These are phyloP conservation scores for Microtus oregoni DNA, from an alignment of 2,113 vertebrate species.

Conservation along the genomic window DNA sequence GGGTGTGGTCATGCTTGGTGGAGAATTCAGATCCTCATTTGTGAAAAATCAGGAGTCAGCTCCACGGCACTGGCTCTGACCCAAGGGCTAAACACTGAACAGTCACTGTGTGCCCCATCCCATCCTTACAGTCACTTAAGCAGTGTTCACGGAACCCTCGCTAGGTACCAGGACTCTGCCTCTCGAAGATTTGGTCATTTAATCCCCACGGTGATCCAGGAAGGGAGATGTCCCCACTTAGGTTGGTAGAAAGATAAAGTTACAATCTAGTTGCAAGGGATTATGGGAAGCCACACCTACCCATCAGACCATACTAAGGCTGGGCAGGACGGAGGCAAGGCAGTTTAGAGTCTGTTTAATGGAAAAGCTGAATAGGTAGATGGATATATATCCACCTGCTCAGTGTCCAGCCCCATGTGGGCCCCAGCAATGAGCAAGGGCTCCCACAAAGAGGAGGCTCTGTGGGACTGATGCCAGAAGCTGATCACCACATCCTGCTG, in stretches of 20 bases:
- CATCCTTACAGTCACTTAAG: slow-evolving; percentile 22
- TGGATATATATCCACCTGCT: not conserved
- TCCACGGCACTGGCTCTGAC: not conserved
- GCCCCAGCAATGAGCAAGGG: not conserved
- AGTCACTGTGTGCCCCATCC: not conserved
- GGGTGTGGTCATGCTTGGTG: not conserved
- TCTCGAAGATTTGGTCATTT: slow-evolving; percentile 1
- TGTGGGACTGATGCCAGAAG: not conserved
- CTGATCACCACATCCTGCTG: not conserved
- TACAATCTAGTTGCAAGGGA: not conserved
- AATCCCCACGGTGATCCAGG: not conserved
- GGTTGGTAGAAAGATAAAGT: not conserved
- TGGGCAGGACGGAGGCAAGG: not conserved
- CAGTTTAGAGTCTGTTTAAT: not conserved
- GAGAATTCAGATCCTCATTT: not conserved
- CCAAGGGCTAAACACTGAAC: slow-evolving; percentile 33
- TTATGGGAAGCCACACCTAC: not conserved
- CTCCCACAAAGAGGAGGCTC: not conserved
- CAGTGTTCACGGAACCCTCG: not conserved
- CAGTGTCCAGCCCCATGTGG: not conserved
- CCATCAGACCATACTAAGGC: not conserved
- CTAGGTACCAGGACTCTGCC: slow-evolving; percentile 16
- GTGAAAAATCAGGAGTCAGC: not conserved
- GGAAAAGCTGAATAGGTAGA: not conserved
- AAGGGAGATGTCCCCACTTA: not conserved